Conservation (phyloP, 2,888 invertebrate species). For the Gryllus longicercus region DNA sequence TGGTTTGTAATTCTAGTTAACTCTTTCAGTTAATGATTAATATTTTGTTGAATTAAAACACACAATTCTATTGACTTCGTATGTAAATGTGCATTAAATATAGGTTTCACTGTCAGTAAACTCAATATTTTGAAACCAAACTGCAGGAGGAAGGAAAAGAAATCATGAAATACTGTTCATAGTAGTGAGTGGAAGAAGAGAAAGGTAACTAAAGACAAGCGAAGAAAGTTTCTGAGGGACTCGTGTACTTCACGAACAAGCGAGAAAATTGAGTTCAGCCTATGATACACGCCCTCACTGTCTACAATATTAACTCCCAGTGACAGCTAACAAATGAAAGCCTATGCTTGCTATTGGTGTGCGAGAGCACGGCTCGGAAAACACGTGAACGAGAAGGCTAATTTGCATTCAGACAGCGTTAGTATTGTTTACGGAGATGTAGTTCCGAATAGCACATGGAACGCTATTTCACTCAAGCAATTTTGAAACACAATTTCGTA, state of each 20-base stretch:
- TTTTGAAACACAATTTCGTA: too few species aligned
- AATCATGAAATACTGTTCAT: too few species aligned
- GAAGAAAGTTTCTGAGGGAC: background rate
- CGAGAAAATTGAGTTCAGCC: background rate
- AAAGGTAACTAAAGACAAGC: background rate
- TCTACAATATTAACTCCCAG: background rate
- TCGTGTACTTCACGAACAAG: background rate
- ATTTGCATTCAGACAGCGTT: background rate
- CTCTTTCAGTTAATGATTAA: too few species aligned
- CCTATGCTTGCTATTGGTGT: background rate
- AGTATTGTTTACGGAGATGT: background rate
- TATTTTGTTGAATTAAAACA: too few species aligned
- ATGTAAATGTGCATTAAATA: too few species aligned
- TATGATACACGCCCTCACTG: background rate
- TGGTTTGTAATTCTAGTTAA: too few species aligned
- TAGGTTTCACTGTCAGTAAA: too few species aligned
- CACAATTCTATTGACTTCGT: too few species aligned
- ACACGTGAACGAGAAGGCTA: background rate
- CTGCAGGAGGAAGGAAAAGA: too few species aligned
- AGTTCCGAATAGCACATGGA: background rate
- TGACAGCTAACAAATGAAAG: constrained; percentile 2
- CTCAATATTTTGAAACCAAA: too few species aligned
- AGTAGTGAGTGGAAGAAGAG: too few species aligned
- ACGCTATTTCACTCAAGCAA: too few species aligned
- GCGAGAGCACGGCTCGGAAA: background rate